Evolutionary conservation across 2,113 vertebrate species (phyloP), one percentile per base, ranked within the genome.

Genomic region (Gila orcuttii): DNA sequence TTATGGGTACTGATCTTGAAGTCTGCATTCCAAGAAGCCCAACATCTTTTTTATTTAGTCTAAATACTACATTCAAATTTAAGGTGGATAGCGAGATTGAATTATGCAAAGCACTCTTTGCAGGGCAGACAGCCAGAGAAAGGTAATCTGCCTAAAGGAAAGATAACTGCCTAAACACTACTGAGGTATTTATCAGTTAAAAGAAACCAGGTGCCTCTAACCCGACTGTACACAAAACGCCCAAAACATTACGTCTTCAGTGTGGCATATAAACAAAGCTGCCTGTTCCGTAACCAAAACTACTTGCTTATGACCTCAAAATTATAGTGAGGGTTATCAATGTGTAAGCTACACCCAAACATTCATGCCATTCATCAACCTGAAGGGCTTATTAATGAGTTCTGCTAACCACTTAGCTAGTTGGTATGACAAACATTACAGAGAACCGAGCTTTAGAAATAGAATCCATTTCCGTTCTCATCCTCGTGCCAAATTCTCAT

Each of bases 1-100:
- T 93, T 93, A 92, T 90, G 91, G 89, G 91, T 88, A 88, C 89
- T 89, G 91, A 89, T 75, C 86, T 86, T 86, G 88, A 89, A 88
- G 90, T 86, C 86, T 87, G 71, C 17, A 60, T 87, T 89, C 87
- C 39, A 68, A 62, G n/a, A 25, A 60, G 57, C n/a, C n/a, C 23
- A 25, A 36, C 23, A 62, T 15, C 19, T n/a, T 79, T 69, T 79
- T 39, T 60, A 21, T 39, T 60, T 23, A 15, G 21, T 31, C 57
- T 47, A 13, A 74, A 47, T 80, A 19, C 57, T 59, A 25, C 13
- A 62, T 64, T 62, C 64, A 47, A 23, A 62, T 28, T 77, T 8
- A 73, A 73, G 10, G 69, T 42, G 36, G 69, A 73, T 21, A n/a
- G 36, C 10, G 6, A 33, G 28, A 77, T 0, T 50, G 42, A 55